Evolutionary conservation across 2,113 vertebrate genomes (phyloP).

Genomic region (Calypte anna): DNA sequence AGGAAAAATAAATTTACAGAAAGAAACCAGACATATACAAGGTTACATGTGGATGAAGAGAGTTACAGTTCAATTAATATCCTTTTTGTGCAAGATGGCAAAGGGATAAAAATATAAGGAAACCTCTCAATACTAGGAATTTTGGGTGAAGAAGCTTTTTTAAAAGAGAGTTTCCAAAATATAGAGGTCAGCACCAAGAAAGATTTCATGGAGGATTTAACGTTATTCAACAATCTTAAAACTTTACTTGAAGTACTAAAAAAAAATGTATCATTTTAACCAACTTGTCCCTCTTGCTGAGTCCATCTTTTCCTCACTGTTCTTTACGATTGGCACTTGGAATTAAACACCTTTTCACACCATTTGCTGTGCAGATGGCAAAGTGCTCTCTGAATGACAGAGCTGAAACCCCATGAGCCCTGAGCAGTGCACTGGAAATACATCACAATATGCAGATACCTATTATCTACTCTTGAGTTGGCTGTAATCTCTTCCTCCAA

Average conservation of each 20-base stretch:
- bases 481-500: conserved; percentile 24
- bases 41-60: conserved; percentile 20
- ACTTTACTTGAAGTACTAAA: background rate
- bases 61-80: conserved; percentile 47
- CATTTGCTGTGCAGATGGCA: conserved; percentile 51
- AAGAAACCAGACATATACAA: conserved; percentile 22
- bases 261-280: conserved; percentile 35
- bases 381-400: conserved; percentile 42
- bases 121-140: conserved; percentile 49
- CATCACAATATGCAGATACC: background rate
- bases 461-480: conserved; percentile 47
- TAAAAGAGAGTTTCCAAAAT: conserved; percentile 29
- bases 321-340: conserved; percentile 31
- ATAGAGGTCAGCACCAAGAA: conserved; percentile 19
- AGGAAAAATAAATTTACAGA: conserved; percentile 35
- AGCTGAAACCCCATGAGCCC: conserved; percentile 49
- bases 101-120: conserved; percentile 59
- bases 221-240: conserved; percentile 60
- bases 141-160: conserved; percentile 33
- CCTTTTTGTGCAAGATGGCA: conserved; percentile 29
- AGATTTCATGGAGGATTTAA: conserved; percentile 51
- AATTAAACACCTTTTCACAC: conserved; percentile 61
- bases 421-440: background rate
- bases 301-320: conserved; percentile 23
- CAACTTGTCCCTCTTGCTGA: background rate